These are phyloP conservation scores for Triplophysa tibetana DNA, from an alignment of 2,113 vertebrate species.

Conservation along the genomic window DNA sequence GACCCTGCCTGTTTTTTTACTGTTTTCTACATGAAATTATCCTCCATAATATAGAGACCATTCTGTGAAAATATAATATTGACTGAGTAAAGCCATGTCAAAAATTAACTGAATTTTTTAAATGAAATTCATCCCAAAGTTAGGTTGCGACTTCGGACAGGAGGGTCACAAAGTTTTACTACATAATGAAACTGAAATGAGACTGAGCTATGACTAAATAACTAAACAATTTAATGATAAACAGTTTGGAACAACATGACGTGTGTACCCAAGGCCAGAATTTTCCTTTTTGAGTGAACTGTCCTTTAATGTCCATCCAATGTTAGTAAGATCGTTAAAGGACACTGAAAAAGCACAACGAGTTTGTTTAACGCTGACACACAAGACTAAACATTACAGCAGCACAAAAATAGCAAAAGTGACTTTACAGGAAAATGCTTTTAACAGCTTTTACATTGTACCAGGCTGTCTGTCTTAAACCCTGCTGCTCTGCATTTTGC, in stretches of 20 bases:
- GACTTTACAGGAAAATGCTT: background rate
- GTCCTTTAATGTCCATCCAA: constrained; percentile 5
- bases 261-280: background rate
- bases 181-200: background rate
- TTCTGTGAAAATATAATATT: too few relatives aligned
- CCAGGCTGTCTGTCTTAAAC: constrained; percentile 12
- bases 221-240: background rate
- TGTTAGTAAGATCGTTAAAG: constrained; percentile 14
- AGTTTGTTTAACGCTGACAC: constrained; percentile 9
- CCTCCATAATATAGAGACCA: too few relatives aligned
- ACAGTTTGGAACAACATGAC: background rate
- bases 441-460: background rate
- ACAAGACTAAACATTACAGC: constrained; percentile 30
- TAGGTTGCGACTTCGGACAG: too few relatives aligned
- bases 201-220: too few relatives aligned
- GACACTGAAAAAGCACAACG: constrained; percentile 59
- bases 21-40: too few relatives aligned
- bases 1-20: too few relatives aligned
- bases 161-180: too few relatives aligned
- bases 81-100: too few relatives aligned
- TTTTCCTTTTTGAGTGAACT: background rate
- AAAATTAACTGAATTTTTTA: too few relatives aligned
- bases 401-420: constrained; percentile 22
- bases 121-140: too few relatives aligned
- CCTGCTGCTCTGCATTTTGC: constrained; percentile 24